Evolutionary conservation across 2,797 vertebrate genomes (phyloP).

Genomic region (Gallinago stenura): DNA sequence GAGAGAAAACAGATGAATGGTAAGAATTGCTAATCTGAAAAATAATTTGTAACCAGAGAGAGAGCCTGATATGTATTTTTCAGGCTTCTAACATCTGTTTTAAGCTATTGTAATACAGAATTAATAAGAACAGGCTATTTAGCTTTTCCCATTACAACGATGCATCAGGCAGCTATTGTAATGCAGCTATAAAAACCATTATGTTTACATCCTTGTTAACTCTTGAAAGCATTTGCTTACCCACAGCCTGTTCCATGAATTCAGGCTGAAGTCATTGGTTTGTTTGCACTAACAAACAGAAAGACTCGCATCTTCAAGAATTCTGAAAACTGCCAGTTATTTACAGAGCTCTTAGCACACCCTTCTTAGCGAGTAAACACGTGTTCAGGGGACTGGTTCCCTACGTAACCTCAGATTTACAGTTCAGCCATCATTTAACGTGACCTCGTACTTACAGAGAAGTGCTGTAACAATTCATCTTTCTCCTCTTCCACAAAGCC

Average conservation of each 20-base stretch:
- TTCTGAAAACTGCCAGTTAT: neutral
- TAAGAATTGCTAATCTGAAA: neutral
- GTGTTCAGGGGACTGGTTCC: neutral
- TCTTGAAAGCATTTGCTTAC: neutral
- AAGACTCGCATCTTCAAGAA: neutral
- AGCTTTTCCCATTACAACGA: neutral
- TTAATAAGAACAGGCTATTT: neutral
- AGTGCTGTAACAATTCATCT: conserved; percentile 94
- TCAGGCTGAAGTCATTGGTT: neutral
- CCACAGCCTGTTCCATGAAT: neutral
- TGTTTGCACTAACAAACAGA: neutral
- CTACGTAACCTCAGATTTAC: neutral
- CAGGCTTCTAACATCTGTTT: neutral
- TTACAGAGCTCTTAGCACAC: neutral
- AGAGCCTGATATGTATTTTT: neutral
- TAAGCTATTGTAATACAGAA: neutral
- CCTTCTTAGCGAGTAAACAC: neutral
- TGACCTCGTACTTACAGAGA: conserved; percentile 85
- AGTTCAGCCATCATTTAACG: neutral
- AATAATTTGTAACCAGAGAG: neutral
- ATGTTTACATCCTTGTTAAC: neutral
- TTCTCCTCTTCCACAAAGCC: conserved; percentile 93
- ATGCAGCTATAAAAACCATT: neutral
- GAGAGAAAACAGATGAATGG: neutral
- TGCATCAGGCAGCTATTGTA: neutral